A percentile compares a stretch with the other conserved stretches of the same genome.
These are phyloP conservation scores for Hypsopygia costalis DNA, from an alignment of 2,888 invertebrate species.

Conservation along the genomic window DNA sequence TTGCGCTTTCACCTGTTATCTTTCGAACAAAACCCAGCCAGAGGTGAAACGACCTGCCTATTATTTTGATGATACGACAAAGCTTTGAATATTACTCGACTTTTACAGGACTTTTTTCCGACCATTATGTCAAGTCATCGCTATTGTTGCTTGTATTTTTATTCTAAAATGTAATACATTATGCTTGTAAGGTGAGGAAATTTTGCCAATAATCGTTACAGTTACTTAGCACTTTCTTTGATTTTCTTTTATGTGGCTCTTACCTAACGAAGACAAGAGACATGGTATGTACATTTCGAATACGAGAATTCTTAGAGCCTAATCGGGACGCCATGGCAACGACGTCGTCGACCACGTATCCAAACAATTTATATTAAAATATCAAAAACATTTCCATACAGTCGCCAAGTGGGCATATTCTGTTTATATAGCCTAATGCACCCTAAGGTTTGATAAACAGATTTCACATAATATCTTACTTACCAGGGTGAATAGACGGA, in stretches of 20 bases:
- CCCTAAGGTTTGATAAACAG: too few relatives aligned
- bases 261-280: background rate
- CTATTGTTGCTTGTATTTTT: constrained; percentile 29
- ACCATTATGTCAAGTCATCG: constrained; percentile 35
- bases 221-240: background rate
- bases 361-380: too few relatives aligned
- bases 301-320: too few relatives aligned
- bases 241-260: background rate
- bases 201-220: constrained; percentile 2
- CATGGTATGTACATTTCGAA: too few relatives aligned
- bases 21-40: constrained; percentile 40
- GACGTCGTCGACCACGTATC: too few relatives aligned
- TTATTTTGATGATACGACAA: constrained; percentile 63
- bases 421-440: too few relatives aligned
- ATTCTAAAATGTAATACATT: constrained; percentile 21
- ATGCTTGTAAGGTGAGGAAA: constrained; percentile 13
- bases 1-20: constrained; percentile 38
- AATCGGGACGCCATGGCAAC: too few relatives aligned
- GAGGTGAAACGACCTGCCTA: constrained; percentile 50
- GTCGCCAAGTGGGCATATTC: too few relatives aligned
- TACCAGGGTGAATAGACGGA: too few relatives aligned
- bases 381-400: too few relatives aligned
- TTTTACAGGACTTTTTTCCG: constrained; percentile 33
- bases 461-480: too few relatives aligned
- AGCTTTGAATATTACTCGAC: constrained; percentile 50